These are phyloP conservation scores for Zalophus californianus DNA, from an alignment of 2,797 vertebrate genomes.

Conservation along the genomic window DNA sequence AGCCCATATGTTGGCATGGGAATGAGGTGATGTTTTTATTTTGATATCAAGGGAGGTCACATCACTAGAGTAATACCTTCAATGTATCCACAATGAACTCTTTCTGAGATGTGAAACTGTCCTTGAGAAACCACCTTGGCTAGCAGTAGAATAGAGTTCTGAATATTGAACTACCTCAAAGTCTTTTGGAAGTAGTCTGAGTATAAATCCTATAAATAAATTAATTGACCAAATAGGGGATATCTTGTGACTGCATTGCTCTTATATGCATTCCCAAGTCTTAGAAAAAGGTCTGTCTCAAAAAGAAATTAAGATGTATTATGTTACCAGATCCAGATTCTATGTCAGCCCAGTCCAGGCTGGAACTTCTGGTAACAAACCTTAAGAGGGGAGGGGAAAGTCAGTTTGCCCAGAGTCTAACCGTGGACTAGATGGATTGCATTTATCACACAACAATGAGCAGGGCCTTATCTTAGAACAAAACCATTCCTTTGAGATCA, in stretches of 20 bases:
- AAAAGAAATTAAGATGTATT: constrained; percentile 42
- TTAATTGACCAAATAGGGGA: neutral
- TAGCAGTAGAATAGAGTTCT: neutral
- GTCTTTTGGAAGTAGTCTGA: constrained; percentile 39
- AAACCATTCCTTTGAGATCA: constrained; percentile 37
- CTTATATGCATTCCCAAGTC: neutral
- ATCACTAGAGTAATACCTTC: neutral
- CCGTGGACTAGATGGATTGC: neutral
- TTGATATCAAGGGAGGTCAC: constrained; percentile 15
- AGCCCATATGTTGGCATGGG: neutral
- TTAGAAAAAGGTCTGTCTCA: neutral
- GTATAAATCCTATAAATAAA: constrained; percentile 58
- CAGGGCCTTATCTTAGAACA: neutral
- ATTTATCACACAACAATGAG: neutral
- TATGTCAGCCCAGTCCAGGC: neutral
- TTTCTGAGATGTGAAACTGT: constrained; percentile 61
- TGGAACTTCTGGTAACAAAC: neutral
- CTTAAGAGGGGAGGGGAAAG: neutral
- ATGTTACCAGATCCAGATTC: constrained; percentile 21
- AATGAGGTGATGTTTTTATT: constrained; percentile 56
- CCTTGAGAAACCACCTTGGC: constrained; percentile 48
- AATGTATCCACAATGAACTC: constrained; percentile 29
- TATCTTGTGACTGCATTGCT: constrained; percentile 40
- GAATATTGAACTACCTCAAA: constrained; percentile 53
- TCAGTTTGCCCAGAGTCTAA: neutral